Evolutionary conservation across 2,797 vertebrate species (phyloP).

Genomic region (Podarcis lilfordi): DNA sequence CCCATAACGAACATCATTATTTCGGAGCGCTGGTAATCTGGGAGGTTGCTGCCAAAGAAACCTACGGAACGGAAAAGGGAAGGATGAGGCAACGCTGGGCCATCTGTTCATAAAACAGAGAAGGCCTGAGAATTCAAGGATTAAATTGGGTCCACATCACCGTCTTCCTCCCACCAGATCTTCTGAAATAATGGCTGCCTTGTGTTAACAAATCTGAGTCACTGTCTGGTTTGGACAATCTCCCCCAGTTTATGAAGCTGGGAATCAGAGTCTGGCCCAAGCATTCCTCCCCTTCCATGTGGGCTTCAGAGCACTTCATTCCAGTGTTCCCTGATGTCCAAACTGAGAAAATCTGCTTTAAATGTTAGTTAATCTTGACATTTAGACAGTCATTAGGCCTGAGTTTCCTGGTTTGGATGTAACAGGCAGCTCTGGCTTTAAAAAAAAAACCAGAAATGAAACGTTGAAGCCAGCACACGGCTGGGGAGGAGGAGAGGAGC

Average conservation of each 20-base stretch:
- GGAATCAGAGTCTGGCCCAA: neutral
- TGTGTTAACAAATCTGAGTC: neutral
- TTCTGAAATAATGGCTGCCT: neutral
- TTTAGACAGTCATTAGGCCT: neutral
- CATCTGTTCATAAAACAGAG: neutral
- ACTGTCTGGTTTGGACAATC: neutral
- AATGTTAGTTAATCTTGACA: too few species aligned
- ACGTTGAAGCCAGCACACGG: too few species aligned
- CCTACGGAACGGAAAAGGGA: constrained; percentile 75
- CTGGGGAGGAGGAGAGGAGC: neutral
- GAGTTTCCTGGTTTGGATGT: too few species aligned
- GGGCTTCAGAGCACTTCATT: neutral
- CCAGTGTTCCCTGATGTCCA: neutral
- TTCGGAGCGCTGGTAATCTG: constrained; percentile 97
- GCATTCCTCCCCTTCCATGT: too few species aligned
- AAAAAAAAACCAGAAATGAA: too few species aligned
- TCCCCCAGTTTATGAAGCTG: neutral
- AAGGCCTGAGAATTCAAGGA: neutral
- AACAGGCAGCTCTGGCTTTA: neutral
- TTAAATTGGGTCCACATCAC: neutral
- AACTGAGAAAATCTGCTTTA: neutral
- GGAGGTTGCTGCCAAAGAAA: constrained; percentile 96
- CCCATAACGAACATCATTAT: constrained; percentile 99
- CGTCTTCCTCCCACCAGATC: neutral
- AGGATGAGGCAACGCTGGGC: accelerated